Conservation (phyloP, 2,888 invertebrate genomes). For the Synergus gifuensis region DNA sequence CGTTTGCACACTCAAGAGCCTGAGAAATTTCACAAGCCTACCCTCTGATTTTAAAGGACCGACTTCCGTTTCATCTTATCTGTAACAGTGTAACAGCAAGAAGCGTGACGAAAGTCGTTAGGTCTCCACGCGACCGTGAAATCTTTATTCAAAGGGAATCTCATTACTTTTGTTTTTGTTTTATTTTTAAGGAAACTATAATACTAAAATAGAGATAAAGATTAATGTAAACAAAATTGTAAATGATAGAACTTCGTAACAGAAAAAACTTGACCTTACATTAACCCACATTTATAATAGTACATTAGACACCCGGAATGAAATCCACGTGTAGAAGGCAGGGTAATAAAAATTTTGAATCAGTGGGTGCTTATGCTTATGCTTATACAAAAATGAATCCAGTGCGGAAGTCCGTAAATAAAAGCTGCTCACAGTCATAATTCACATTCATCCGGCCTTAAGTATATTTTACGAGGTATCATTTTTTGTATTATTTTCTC, state of each 20-base stretch:
- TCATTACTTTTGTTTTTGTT: conserved; percentile 23
- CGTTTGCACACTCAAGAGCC: conserved; percentile 56
- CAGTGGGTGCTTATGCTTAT: background rate
- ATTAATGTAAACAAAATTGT: background rate
- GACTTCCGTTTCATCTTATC: conserved; percentile 52
- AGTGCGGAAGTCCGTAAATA: conserved; percentile 32
- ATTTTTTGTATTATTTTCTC: conserved; percentile 32
- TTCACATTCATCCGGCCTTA: conserved; percentile 29
- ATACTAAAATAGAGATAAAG: background rate
- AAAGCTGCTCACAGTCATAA: conserved; percentile 4
- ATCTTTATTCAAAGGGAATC: conserved; percentile 36
- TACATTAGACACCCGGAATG: background rate
- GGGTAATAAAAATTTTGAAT: background rate
- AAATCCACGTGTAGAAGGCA: background rate
- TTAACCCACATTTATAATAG: no score
- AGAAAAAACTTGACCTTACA: background rate
- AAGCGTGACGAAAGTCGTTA: conserved; percentile 23
- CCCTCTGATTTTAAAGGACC: conserved; percentile 48
- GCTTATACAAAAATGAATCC: conserved; percentile 5
- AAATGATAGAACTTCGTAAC: background rate
- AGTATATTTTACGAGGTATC: conserved; percentile 6
- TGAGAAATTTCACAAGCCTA: conserved; percentile 64
- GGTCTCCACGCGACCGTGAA: conserved; percentile 16
- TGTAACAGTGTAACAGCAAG: conserved; percentile 2
- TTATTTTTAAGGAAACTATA: background rate